phyloP scores from a whole-genome alignment of 2,888 invertebrate species.

The Drepanosiphum platanoidis region DNA sequence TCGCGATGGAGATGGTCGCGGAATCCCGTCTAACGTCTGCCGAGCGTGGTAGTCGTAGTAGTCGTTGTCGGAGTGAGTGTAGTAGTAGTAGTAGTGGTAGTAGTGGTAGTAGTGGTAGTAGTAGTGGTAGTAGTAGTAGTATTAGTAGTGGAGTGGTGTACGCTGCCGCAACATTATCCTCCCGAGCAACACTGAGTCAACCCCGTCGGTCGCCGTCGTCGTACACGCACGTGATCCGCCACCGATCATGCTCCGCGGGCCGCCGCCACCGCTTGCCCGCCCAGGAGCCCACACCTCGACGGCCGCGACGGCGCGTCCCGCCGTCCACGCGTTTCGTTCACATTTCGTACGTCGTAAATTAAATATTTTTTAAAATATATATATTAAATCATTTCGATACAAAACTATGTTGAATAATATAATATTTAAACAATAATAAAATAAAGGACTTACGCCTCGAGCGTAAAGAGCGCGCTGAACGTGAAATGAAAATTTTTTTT shows the following conservation, averaged over 20 bases:
- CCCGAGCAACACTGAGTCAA: constrained; percentile 51
- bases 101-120: constrained; percentile 1
- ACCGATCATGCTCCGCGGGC: constrained; percentile 26
- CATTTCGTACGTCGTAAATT: no score
- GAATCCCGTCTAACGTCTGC: constrained; percentile 20
- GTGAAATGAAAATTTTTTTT: no score
- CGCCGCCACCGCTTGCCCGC: not conserved
- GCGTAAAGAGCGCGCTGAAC: no score
- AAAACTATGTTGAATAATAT: no score
- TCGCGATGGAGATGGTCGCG: constrained; percentile 43
- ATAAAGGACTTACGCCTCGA: no score
- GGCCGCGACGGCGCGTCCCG: not conserved
- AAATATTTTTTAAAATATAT: no score
- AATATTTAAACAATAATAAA: no score
- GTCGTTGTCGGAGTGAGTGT: not conserved
- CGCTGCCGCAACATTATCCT: constrained; percentile 41
- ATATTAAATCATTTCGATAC: no score
- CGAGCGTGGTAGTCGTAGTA: not conserved
- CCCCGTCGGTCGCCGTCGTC: constrained; percentile 52
- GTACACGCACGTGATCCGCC: constrained; percentile 53
- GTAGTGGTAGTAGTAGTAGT: not conserved
- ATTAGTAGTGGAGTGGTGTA: not conserved
- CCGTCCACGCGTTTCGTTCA: not conserved
- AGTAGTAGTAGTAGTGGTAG: not conserved
- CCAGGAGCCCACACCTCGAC: not conserved